Base-by-base conservation (phyloP, 2,888 invertebrate species). In the Malthinus flaveolus region DNA sequence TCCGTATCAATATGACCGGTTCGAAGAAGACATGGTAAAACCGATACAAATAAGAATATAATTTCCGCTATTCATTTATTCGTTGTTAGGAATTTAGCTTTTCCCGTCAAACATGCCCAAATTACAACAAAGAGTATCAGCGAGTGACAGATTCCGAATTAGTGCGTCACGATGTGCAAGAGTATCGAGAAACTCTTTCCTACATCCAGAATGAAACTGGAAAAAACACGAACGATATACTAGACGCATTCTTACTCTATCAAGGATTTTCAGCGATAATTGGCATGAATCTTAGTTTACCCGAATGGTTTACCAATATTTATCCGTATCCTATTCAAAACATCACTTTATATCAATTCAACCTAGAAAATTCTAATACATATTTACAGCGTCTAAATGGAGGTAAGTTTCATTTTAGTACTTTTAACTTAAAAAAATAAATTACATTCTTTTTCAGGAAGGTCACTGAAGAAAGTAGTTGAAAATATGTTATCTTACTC, bases 301-400 rank as follows among this genome's bases (percentile, higher is more conserved):
- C 81, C 1, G 67, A 73, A 34, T 82, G 82, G 82, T 73, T 79
- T 0, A 61, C 65, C 4, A 63, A 66, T 1, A 72, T 81, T 7
- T 77, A 72, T 64, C 76, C 77, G 1, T 61, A 71, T 46, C 70
- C 77, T 12, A 68, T 77, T 1, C 71, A 75, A 2, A 71, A 71
- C 10, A 69, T 78, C 10, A 72, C 78, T 0, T 68, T 73, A n/a
- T 68, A 76, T 33, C 76, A 79, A 55, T 80, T 79, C 55, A 70
- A 78, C 32, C 68, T 79, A 10, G 77, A 79, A 49, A 79, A 75
- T 69, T 74, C 71, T 37, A 79, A 73, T 61, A 65, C 64, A 1
- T 34, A 68, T 32, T 66, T 79, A 62, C 79, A 73, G 57, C 70
- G 68, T 60, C 70, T 82, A 1, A 81, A 80, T 59, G 82, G 82